A percentile compares a stretch with the other conserved stretches of the same genome.
Evolutionary conservation across 2,888 invertebrate genomes (phyloP).

Genomic region (Danaus chrysippus): DNA sequence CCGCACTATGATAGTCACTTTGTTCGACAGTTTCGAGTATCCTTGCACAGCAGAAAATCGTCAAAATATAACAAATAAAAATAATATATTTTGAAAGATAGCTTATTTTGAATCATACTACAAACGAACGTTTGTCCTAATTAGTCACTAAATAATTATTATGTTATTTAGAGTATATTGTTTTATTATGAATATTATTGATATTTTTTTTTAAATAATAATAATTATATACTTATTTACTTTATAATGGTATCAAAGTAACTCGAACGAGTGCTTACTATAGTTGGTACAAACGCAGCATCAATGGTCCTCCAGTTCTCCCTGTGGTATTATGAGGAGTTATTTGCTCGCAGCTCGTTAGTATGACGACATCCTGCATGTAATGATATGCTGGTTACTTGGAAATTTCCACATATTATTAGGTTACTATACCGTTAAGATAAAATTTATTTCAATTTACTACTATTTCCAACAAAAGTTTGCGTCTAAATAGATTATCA

Average conservation of each 20-base stretch:
- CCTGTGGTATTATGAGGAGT: conserved; percentile 50
- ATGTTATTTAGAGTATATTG: no score
- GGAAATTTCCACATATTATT: conserved; percentile 43
- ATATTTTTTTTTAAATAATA: neutral
- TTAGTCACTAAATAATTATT: no score
- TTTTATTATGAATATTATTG: no score
- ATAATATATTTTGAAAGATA: no score
- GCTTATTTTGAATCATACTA: no score
- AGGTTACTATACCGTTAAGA: conserved; percentile 35
- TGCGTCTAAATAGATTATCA: neutral
- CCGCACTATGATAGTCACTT: conserved; percentile 40
- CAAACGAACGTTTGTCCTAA: no score
- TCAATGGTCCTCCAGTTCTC: conserved; percentile 33
- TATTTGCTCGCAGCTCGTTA: conserved; percentile 67
- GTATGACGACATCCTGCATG: conserved; percentile 55
- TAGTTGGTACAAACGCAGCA: conserved; percentile 31
- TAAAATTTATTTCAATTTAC: conserved; percentile 13
- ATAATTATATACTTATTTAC: neutral
- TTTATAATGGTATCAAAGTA: conserved; percentile 88
- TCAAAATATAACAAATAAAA: no score
- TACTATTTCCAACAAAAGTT: neutral
- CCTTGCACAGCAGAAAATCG: conserved; percentile 9
- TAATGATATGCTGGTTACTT: conserved; percentile 53
- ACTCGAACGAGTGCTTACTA: conserved; percentile 22
- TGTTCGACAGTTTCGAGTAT: conserved; percentile 39